phyloP scores from a whole-genome alignment of 2,888 invertebrate genomes.

The Oscheius myriophilus region DNA sequence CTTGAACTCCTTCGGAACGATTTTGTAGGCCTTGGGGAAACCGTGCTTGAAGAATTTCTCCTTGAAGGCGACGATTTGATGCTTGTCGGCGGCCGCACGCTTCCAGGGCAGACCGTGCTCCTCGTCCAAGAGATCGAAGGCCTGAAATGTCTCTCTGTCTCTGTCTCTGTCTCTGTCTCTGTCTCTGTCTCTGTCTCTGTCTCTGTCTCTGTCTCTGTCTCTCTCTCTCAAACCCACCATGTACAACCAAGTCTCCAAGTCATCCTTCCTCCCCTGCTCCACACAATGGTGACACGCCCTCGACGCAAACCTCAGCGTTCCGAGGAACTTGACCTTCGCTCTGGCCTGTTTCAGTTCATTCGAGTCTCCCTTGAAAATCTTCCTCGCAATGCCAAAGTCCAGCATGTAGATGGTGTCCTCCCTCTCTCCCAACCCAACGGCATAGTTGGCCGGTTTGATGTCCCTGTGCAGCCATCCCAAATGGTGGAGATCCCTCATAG shows the following conservation, averaged over 20 bases:
- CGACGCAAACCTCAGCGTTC: conserved; percentile 46
- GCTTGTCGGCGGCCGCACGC: conserved; percentile 15
- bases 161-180: too few species aligned
- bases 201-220: too few species aligned
- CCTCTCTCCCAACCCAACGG: conserved; percentile 32
- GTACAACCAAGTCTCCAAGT: conserved; percentile 50
- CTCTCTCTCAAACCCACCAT: conserved; percentile 22
- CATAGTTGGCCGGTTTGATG: conserved; percentile 50
- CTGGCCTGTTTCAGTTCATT: conserved; percentile 24
- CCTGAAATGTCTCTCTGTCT: conserved; percentile 1
- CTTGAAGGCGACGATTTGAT: conserved; percentile 2
- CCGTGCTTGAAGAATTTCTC: conserved; percentile 21
- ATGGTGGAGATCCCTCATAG: conserved; percentile 41
- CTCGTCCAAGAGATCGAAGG: conserved; percentile 45
- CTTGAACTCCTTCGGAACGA: conserved; percentile 17
- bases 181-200: too few species aligned
- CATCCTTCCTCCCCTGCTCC: conserved; percentile 52
- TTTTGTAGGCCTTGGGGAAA: conserved; percentile 20
- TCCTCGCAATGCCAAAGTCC: conserved; percentile 28
- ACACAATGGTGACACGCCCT: conserved; percentile 41
- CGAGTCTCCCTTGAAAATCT: conserved; percentile 25
- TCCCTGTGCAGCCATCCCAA: conserved; percentile 48
- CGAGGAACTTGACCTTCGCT: conserved; percentile 49
- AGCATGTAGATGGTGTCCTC: conserved; percentile 22
- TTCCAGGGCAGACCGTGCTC: conserved; percentile 43